phyloP scores from a whole-genome alignment of 2,113 vertebrate genomes.

The Toxotes jaculatrix region DNA sequence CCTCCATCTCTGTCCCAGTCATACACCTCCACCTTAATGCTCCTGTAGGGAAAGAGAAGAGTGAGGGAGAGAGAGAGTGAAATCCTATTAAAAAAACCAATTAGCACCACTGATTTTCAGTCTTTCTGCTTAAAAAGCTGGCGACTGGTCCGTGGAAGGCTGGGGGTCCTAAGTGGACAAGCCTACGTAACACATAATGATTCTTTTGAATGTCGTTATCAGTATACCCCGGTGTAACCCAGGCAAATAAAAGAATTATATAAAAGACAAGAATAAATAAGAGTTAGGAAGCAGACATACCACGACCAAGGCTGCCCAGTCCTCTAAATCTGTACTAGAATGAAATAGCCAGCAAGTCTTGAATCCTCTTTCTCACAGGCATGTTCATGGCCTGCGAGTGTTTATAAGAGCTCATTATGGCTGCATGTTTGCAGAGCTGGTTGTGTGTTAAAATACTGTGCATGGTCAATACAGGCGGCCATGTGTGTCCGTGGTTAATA shows the following conservation, averaged over 20 bases:
- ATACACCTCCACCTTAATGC: slow-evolving; percentile 95
- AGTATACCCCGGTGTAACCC: neutral
- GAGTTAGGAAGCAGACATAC: neutral
- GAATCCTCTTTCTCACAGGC: neutral
- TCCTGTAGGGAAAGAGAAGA: slow-evolving; percentile 81
- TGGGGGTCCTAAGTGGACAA: neutral
- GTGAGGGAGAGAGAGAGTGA: slow-evolving; percentile 2
- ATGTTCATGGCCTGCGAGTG: neutral
- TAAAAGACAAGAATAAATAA: neutral
- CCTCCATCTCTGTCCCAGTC: slow-evolving; percentile 95
- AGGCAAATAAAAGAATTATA: neutral
- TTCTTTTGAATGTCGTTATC: neutral
- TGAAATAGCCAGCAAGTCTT: too few relatives aligned
- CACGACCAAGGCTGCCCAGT: neutral
- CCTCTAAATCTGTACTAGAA: too few relatives aligned
- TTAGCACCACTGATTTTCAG: slow-evolving; percentile 39
- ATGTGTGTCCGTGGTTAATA: too few relatives aligned
- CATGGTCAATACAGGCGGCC: too few relatives aligned
- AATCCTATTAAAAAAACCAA: slow-evolving; percentile 56
- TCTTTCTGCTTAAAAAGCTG: slow-evolving; percentile 10
- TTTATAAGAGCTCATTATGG: neutral
- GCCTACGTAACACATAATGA: too few relatives aligned
- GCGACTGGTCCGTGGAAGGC: slow-evolving; percentile 19
- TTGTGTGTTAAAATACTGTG: neutral
- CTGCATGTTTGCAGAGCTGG: neutral